A percentile compares a stretch with the other conserved stretches of the same genome.
phyloP scores from a whole-genome alignment of 2,113 vertebrate genomes.

The Mohoua ochrocephala region DNA sequence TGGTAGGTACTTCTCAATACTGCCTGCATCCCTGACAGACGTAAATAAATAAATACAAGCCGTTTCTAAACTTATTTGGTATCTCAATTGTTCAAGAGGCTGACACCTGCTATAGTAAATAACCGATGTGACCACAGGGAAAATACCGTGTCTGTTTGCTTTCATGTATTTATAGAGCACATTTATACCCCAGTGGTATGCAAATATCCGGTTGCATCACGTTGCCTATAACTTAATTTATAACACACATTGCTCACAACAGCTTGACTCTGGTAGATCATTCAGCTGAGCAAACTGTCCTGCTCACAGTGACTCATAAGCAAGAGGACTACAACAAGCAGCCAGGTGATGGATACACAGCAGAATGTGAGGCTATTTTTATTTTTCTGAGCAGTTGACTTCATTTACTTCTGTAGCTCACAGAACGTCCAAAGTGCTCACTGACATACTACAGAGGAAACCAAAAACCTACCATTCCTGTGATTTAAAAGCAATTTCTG shows the following conservation, averaged over 20 bases:
- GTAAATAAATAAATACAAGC: neutral
- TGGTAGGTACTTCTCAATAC: neutral
- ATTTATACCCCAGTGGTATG: neutral
- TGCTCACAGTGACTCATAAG: neutral
- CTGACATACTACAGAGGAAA: neutral
- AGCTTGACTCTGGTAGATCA: neutral
- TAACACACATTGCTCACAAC: neutral
- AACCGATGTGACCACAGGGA: neutral
- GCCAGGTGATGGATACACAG: neutral
- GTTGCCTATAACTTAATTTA: neutral
- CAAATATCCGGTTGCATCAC: neutral
- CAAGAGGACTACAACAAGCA: neutral
- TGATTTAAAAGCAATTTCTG: neutral
- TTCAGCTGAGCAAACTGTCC: neutral
- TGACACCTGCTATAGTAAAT: conserved; percentile 3
- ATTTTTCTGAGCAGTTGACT: neutral
- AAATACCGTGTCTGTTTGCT: neutral
- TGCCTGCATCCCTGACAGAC: neutral
- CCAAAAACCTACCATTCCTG: neutral
- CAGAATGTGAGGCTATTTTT: neutral
- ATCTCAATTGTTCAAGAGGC: neutral
- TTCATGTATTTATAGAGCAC: conserved; percentile 9
- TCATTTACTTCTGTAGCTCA: neutral
- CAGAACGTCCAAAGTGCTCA: neutral
- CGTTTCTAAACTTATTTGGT: neutral